Evolutionary conservation across 2,113 vertebrate species (phyloP).

Genomic region (Pelvicachromis taeniatus): DNA sequence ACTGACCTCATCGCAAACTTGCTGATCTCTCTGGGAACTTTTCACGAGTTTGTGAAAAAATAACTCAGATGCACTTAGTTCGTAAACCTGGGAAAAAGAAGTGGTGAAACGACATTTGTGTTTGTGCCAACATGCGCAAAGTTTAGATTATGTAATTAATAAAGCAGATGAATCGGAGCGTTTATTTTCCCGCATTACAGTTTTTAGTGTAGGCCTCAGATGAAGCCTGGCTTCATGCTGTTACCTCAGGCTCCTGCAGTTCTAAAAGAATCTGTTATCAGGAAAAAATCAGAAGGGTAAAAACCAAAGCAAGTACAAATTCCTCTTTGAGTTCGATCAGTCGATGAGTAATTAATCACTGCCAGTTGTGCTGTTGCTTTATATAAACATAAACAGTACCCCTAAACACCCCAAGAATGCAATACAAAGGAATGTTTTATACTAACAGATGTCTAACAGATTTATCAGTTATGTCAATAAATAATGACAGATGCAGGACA

Average conservation of each 20-base stretch:
- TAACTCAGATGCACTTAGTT: too few species aligned
- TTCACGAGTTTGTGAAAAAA: not conserved
- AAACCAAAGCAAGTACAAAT: not conserved
- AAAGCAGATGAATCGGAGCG: not conserved
- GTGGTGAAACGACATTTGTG: not conserved
- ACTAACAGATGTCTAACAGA: not conserved
- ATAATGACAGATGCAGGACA: not conserved
- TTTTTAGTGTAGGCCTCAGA: not conserved
- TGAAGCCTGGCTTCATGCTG: not conserved
- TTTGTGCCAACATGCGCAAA: not conserved
- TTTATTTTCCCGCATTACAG: not conserved
- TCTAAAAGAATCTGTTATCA: not conserved
- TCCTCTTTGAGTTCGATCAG: not conserved
- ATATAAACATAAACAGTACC: not conserved
- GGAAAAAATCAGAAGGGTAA: not conserved
- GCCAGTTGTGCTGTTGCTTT: not conserved
- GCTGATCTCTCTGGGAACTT: not conserved
- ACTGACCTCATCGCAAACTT: conserved; percentile 2
- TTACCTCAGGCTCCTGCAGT: not conserved
- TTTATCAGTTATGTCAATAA: not conserved
- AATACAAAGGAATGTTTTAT: not conserved
- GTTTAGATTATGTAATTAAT: not conserved
- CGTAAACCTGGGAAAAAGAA: not conserved
- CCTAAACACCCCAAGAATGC: not conserved
- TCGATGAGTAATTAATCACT: not conserved